These are phyloP conservation scores for Rhabdomys pumilio DNA, from an alignment of 2,797 vertebrate genomes.

Conservation along the genomic window DNA sequence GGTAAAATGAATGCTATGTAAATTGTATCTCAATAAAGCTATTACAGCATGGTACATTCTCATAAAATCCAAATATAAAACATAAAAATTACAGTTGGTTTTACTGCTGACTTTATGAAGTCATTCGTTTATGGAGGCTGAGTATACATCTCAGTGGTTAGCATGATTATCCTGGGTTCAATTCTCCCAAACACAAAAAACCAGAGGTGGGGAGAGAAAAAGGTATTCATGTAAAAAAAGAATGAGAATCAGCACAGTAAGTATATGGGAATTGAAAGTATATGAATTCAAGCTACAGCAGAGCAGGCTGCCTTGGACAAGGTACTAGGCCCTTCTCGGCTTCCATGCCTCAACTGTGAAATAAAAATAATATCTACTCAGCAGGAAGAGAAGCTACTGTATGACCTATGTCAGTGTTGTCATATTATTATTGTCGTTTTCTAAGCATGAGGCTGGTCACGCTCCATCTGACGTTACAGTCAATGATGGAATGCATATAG, in stretches of 20 bases:
- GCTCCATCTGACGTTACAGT: background rate
- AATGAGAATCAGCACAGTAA: background rate
- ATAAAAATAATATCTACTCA: background rate
- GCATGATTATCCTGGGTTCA: background rate
- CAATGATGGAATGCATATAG: background rate
- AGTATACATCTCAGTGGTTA: background rate
- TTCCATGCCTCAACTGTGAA: background rate
- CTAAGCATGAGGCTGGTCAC: background rate
- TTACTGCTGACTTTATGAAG: conserved; percentile 48
- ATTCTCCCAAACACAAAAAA: background rate
- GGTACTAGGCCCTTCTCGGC: no score
- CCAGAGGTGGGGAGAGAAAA: background rate
- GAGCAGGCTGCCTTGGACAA: background rate
- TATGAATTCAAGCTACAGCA: background rate
- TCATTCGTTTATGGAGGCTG: background rate
- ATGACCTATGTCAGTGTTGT: background rate
- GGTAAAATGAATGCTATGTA: conserved; percentile 18
- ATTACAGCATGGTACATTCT: background rate
- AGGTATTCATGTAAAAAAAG: background rate
- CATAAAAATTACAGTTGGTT: conserved; percentile 26
- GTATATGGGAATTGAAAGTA: background rate
- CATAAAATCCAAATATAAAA: conserved; percentile 46
- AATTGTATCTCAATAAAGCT: conserved; percentile 60
- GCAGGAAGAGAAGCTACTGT: background rate
- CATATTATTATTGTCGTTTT: background rate